Evolutionary conservation across 2,113 vertebrate genomes (phyloP), one percentile per base, ranked within the genome.

Genomic region (Perca flavescens): DNA sequence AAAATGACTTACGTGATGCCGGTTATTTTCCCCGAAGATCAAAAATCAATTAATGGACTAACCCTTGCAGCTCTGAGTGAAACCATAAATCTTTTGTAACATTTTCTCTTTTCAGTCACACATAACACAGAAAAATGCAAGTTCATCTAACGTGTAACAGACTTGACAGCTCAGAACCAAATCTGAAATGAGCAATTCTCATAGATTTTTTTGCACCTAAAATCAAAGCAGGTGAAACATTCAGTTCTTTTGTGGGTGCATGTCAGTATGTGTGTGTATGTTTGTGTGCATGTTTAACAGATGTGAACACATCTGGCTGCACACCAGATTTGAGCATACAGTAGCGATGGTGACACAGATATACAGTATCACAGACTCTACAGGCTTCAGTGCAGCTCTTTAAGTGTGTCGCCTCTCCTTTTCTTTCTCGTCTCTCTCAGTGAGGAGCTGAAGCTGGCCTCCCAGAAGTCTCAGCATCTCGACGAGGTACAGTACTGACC

Each of bases 401-500:
- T 21, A 22, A 69, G 13, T 13, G 22, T 65, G 28, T 72, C 64
- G 36, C 21, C 25, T 71, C n/a, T 61, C 22, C 31, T 46, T 77
- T 34, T 87, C 15, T 40, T 1, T 36, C 52, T 43, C 93, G 46
- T 8, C 25, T 11, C 94, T 3, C 87, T 14, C 96, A 99, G 98
- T 85, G 97, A 98, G 93, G 96, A 95, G 89, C 96, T 98, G 88
- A 98, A 96, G 94, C 95, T 97, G 95, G 95, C 96, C 43, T 96
- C 96, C 93, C 96, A 97, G 92, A 97, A 96, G 95, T 96, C 97
- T 91, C 96, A 96, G 94, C 96, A 94, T 92, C 95, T 96, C 0
- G 77, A 89, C 21, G 94, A 95, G 53, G 96, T 96, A 63, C 84
- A 49, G 95, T 96, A 63, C 84, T 94, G 95, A 93, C 62, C 68